Conservation (phyloP, 2,113 vertebrate genomes). For the Hepsetus odoe region DNA sequence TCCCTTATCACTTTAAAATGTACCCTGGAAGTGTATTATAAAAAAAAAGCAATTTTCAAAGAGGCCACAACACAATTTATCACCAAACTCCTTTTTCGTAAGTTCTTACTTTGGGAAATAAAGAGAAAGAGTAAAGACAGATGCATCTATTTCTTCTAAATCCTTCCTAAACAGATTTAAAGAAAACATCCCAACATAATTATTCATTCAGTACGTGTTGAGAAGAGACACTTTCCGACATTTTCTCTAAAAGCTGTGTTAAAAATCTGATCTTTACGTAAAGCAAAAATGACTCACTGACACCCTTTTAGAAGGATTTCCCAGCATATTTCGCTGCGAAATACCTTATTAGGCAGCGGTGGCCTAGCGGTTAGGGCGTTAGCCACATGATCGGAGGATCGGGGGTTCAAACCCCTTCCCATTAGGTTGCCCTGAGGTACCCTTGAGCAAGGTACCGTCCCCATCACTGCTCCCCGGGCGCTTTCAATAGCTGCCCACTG, state of each 20-base stretch:
- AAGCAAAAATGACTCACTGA: no score
- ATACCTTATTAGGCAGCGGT: no score
- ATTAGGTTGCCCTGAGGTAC: no score
- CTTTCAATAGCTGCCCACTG: no score
- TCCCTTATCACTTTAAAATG: conserved; percentile 67
- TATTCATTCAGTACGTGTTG: neutral
- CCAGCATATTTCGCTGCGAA: no score
- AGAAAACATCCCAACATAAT: neutral
- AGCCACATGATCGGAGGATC: no score
- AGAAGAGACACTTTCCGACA: neutral
- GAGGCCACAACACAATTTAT: conserved; percentile 65
- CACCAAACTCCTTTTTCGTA: conserved; percentile 38
- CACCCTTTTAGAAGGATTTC: no score
- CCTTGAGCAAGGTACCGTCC: no score
- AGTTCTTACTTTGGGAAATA: neutral
- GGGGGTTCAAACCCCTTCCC: no score
- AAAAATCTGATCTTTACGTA: neutral
- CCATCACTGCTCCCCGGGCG: no score
- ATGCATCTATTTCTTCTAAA: conserved; percentile 11
- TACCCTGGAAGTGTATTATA: conserved; percentile 56
- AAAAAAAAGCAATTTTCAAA: conserved; percentile 56
- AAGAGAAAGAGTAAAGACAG: neutral
- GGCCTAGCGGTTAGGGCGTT: no score
- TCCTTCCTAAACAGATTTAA: neutral
- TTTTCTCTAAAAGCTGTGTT: neutral